Conservation (phyloP, 2,888 invertebrate species). For the Yponomeuta plumbellus region DNA sequence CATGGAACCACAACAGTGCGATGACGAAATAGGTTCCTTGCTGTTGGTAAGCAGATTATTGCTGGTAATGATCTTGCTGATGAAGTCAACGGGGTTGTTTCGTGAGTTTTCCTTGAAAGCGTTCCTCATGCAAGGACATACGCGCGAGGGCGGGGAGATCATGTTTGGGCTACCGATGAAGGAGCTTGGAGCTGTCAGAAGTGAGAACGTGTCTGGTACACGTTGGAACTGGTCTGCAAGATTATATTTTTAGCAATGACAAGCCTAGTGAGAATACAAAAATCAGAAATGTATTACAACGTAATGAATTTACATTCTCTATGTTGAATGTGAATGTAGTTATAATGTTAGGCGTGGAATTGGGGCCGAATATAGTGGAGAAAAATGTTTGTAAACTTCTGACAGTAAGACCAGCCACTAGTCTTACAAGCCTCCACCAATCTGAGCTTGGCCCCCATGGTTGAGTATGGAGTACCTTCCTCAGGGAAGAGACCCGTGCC, state of each 20-base stretch:
- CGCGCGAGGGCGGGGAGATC: neutral
- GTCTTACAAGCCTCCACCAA: too few relatives aligned
- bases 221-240: neutral
- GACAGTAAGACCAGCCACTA: too few relatives aligned
- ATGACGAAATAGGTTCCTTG: slow-evolving; percentile 42
- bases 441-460: too few relatives aligned
- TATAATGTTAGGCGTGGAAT: too few relatives aligned
- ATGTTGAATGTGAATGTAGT: too few relatives aligned
- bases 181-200: neutral
- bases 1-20: slow-evolving; percentile 46
- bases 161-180: neutral
- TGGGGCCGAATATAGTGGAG: too few relatives aligned
- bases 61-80: slow-evolving; percentile 48
- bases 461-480: too few relatives aligned
- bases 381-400: too few relatives aligned
- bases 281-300: too few relatives aligned
- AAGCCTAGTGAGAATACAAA: too few relatives aligned
- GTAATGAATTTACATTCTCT: too few relatives aligned
- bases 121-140: neutral
- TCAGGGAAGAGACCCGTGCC: too few relatives aligned
- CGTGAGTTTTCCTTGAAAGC: neutral
- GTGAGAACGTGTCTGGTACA: neutral
- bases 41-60: slow-evolving; percentile 46
- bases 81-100: slow-evolving; percentile 40
- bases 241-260: neutral